A percentile compares a stretch with the other conserved stretches of the same genome.
phyloP scores from a whole-genome alignment of 1,140 invertebrate species.

The Lordiphosa stackelbergi region DNA sequence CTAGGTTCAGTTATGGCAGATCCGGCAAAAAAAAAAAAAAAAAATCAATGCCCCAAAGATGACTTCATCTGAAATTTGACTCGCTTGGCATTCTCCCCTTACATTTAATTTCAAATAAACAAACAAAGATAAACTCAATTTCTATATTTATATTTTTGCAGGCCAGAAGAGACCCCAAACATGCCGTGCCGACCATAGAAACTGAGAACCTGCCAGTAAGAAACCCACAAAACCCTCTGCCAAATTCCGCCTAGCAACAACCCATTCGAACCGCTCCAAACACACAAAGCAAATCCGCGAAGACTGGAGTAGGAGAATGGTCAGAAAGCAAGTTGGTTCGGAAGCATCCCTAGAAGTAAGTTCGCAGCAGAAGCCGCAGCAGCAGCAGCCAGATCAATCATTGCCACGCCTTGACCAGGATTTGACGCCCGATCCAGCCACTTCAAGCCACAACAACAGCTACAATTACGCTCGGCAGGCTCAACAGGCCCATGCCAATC shows the following conservation, averaged over 20 bases:
- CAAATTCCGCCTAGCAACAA: background rate
- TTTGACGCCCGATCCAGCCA: conserved; percentile 29
- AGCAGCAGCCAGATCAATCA: too few relatives aligned
- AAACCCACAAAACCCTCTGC: conserved; percentile 11
- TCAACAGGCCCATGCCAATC: conserved; percentile 50
- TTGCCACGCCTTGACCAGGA: conserved; percentile 54
- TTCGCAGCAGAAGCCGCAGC: conserved; percentile 36
- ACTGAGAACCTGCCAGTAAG: conserved; percentile 8
- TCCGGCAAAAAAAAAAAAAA: conserved; percentile 26
- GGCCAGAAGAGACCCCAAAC: conserved; percentile 1
- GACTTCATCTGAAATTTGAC: conserved; percentile 38
- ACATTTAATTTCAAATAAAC: background rate
- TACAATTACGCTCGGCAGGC: conserved; percentile 58
- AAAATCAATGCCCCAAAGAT: conserved; percentile 31
- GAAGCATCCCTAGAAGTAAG: conserved; percentile 68
- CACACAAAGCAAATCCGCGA: conserved; percentile 1
- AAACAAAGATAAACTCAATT: conserved; percentile 4
- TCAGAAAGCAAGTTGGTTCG: conserved; percentile 65
- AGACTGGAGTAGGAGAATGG: conserved; percentile 49
- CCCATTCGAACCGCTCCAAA: background rate
- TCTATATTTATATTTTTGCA: conserved; percentile 11
- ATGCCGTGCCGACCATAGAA: conserved; percentile 15
- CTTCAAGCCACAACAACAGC: conserved; percentile 1
- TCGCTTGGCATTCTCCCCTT: background rate
- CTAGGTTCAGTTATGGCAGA: conserved; percentile 6